Evolutionary conservation across 2,888 invertebrate species (phyloP), one percentile per base, ranked within the genome.

Genomic region (Eupithecia vulgata): DNA sequence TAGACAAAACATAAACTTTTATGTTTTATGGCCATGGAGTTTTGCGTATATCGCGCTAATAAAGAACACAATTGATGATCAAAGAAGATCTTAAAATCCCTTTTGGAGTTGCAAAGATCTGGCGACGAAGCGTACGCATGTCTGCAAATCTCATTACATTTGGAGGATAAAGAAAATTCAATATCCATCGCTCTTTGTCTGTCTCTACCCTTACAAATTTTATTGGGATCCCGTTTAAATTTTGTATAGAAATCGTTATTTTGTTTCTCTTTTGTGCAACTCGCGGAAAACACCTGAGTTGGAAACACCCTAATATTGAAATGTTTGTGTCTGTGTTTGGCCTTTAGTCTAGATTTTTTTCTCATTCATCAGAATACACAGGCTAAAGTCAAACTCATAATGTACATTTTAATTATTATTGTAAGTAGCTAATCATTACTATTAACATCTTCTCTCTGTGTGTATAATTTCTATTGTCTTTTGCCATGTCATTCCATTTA

Each of bases 71-170:
- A 72, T 70, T 75, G 70, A 84, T 87, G 86, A 88, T 89, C 88
- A 89, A 90, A 90, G 85, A 83, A 84, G 81, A 82, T 84, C 85
- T 82, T 86, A 85, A 87, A 86, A 86, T 87, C 85, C 81, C 82
- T 78, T 80, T 80, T 82, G 67, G 62, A 75, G 75, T 62, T 67
- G 35, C 59, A 15, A 75, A 85, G 85, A 85, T 85, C 83, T 80
- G 84, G 84, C 84, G 83, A 83, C 81, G 84, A 87, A 87, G 85
- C 83, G 87, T 84, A 88, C 89, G 87, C 88, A 85, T 90, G 87
- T 90, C 86, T 87, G 82, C 85, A 91, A 91, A 90, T 91, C 90
- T 88, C 86, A 91, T 90, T 91, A 90, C 90, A 87, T 88, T 86
- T 83, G 82, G 84, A 85, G 90, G 89, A 88, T 90, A 89, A 88